These are phyloP conservation scores for Sphaerophoria rueppellii DNA, from an alignment of 2,888 invertebrate species.

Conservation along the genomic window DNA sequence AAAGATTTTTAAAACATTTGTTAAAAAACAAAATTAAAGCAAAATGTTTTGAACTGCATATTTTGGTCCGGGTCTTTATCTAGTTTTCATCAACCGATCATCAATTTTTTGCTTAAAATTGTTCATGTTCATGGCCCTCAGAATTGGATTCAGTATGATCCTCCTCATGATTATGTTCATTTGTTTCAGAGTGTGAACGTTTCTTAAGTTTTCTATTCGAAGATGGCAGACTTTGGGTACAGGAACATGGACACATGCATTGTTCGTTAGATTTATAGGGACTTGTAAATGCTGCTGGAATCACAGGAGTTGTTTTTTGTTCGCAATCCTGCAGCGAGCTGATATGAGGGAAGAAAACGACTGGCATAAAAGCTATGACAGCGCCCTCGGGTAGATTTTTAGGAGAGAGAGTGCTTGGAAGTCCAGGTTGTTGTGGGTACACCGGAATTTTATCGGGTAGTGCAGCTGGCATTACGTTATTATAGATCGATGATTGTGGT, in stretches of 20 bases:
- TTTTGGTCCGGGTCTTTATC: conserved; percentile 5
- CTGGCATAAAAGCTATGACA: conserved; percentile 87
- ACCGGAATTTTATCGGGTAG: conserved; percentile 80
- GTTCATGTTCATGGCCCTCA: background rate
- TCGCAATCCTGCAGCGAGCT: conserved; percentile 81
- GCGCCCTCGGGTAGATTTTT: conserved; percentile 84
- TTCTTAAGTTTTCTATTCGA: conserved; percentile 76
- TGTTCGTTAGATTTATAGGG: conserved; percentile 78
- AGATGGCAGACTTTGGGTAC: conserved; percentile 79
- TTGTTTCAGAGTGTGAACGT: conserved; percentile 71
- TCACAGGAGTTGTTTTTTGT: conserved; percentile 76
- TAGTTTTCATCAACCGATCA: conserved; percentile 8
- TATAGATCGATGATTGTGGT: conserved; percentile 77
- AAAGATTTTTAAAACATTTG: background rate
- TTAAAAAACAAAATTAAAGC: background rate
- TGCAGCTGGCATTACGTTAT: conserved; percentile 80
- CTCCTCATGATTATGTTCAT: conserved; percentile 64
- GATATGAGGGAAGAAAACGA: conserved; percentile 86
- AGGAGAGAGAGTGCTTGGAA: conserved; percentile 80
- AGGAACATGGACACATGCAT: conserved; percentile 81
- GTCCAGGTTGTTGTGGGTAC: conserved; percentile 79
- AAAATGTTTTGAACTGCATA: conserved; percentile 12
- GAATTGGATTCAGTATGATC: background rate
- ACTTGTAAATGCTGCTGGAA: conserved; percentile 76
- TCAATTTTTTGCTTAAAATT: background rate